phyloP scores from a whole-genome alignment of 2,797 vertebrate genomes.

The Molossus molossus region DNA sequence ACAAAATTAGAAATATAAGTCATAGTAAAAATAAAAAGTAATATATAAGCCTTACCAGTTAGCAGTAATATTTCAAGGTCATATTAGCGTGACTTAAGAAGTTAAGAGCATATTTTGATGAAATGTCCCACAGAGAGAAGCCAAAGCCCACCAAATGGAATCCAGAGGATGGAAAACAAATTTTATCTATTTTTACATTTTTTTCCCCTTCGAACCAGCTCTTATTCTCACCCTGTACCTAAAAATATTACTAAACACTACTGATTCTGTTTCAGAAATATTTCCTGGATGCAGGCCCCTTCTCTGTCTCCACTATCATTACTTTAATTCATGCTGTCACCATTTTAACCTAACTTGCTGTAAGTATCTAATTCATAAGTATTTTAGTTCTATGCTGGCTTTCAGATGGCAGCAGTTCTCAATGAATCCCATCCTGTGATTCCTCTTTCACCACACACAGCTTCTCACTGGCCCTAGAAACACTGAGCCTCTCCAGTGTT shows the following conservation, averaged over 20 bases:
- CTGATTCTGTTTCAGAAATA: neutral
- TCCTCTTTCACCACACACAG: neutral
- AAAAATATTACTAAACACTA: neutral
- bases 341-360: neutral
- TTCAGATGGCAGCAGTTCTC: neutral
- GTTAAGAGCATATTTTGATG: slow-evolving; percentile 3
- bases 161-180: neutral
- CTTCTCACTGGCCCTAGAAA: neutral
- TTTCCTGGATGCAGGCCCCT: neutral
- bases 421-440: neutral
- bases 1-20: neutral
- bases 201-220: neutral
- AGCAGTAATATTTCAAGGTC: neutral
- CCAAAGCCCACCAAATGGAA: neutral
- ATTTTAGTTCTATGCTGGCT: neutral
- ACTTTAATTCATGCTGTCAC: neutral
- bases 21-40: neutral
- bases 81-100: neutral
- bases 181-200: neutral
- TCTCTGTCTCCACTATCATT: neutral
- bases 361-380: no score
- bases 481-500: neutral
- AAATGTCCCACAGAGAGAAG: neutral
- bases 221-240: neutral
- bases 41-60: neutral